Conservation (phyloP, 2,113 vertebrate genomes). For the Gambusia affinis region DNA sequence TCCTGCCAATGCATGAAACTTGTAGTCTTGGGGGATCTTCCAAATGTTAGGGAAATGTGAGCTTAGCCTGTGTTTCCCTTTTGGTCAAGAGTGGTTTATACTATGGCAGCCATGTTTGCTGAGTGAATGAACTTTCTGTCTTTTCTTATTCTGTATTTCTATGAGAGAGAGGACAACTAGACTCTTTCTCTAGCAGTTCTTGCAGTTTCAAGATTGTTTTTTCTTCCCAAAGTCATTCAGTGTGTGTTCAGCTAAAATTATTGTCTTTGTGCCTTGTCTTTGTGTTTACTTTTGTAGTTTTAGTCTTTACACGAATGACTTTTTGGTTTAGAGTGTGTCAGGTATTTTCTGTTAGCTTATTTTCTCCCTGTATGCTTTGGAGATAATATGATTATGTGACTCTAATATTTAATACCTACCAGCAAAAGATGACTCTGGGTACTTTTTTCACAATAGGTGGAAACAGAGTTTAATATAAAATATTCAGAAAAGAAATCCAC, state of each 20-base stretch:
- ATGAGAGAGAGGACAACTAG: no score
- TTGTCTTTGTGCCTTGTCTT: neutral
- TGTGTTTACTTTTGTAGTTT: neutral
- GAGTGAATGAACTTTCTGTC: neutral
- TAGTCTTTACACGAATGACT: no score
- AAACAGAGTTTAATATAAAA: no score
- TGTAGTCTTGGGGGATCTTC: neutral
- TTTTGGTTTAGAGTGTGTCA: no score
- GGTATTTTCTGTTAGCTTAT: no score
- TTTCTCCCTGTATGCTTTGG: no score
- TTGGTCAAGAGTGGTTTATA: neutral
- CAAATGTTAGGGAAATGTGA: neutral
- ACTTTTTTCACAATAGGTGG: no score
- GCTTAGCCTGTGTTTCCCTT: neutral
- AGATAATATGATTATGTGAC: no score
- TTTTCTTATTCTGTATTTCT: neutral
- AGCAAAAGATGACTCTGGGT: no score
- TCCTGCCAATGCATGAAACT: neutral
- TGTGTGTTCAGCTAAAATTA: neutral
- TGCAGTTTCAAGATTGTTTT: neutral
- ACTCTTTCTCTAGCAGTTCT: neutral
- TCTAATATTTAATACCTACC: no score
- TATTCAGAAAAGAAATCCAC: no score
- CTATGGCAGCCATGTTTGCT: neutral
- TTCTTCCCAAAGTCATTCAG: neutral